Evolutionary conservation across 2,888 invertebrate species (phyloP).

Genomic region (Eupithecia dodoneata): DNA sequence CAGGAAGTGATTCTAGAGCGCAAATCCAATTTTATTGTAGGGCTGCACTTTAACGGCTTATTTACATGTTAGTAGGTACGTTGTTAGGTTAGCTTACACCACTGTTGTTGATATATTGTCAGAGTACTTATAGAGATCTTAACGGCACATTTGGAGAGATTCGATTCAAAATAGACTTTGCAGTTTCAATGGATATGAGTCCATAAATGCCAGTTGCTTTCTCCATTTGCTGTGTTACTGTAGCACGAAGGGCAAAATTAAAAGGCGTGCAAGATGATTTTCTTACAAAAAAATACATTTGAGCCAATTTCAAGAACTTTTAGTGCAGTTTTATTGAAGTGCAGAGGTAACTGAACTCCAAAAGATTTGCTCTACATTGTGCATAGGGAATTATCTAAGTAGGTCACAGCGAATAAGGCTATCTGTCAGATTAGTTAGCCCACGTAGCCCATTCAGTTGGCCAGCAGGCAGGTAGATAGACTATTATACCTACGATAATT

Average conservation of each 20-base stretch:
- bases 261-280: no score
- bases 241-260: background rate
- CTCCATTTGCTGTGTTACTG: background rate
- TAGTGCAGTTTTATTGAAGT: background rate
- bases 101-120: slow-evolving; percentile 6
- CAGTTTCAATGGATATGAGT: no score
- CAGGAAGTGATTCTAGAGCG: slow-evolving; percentile 67
- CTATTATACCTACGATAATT: background rate
- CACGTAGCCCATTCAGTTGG: slow-evolving; percentile 2
- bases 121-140: background rate
- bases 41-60: slow-evolving; percentile 27
- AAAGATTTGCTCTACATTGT: background rate
- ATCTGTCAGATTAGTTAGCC: slow-evolving; percentile 22
- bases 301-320: background rate
- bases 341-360: background rate
- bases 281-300: background rate
- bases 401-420: slow-evolving; percentile 21
- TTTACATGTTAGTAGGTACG: slow-evolving; percentile 7
- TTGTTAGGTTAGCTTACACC: slow-evolving; percentile 9
- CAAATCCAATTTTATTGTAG: slow-evolving; percentile 55
- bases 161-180: background rate
- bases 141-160: background rate
- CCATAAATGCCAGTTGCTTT: background rate
- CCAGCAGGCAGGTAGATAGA: background rate
- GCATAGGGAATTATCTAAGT: slow-evolving; percentile 23